Evolutionary conservation across 2,888 invertebrate species (phyloP), one percentile per base, ranked within the genome.

Genomic region (Rotaria macrura): DNA sequence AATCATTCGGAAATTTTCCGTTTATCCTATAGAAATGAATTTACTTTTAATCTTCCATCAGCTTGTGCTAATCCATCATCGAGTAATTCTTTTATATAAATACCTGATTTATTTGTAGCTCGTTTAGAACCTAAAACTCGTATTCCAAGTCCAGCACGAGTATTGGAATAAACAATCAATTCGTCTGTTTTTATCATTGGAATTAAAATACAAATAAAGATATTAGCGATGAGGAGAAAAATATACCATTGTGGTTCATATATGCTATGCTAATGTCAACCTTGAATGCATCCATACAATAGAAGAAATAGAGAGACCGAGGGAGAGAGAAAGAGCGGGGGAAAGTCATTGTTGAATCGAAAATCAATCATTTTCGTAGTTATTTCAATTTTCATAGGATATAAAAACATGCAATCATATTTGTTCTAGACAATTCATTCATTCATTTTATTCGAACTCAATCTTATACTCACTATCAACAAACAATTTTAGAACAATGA

Each of bases 41-140:
- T 72, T 72, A 72, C 72, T 43, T 79, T 79, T 43, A 79, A 79
- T 79, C 79, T 23, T 79, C 79, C 79, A 43, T 79, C 79, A 43
- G 2, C 43, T 43, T 79, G 79, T 40, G 79, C 79, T 43, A 79
- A n/a, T 9, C 79, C 79, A 79, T 43, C 34, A 25, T 79, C 79
- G n/a, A 79, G 79, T 79, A 79, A 12, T 79, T 79, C 20, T 79
- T 14, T 40, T 43, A 79, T 79, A n/a, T 20, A 79, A 12, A 79
- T 79, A 43, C 79, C 40, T 25, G 79, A 79, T 79, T 79, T 23
- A n/a, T 43, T 25, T 1, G 43, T 10, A 14, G 79, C 43, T 43
- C 43, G 40, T 43, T 79, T 79, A 43, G 43, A 10, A 9, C 79
- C 79, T 43, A 79, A 43, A 25, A 79, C 43, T n/a, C 79, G 17